phyloP scores from a whole-genome alignment of 1,140 invertebrate genomes.

The Brachionus plicatilis region DNA sequence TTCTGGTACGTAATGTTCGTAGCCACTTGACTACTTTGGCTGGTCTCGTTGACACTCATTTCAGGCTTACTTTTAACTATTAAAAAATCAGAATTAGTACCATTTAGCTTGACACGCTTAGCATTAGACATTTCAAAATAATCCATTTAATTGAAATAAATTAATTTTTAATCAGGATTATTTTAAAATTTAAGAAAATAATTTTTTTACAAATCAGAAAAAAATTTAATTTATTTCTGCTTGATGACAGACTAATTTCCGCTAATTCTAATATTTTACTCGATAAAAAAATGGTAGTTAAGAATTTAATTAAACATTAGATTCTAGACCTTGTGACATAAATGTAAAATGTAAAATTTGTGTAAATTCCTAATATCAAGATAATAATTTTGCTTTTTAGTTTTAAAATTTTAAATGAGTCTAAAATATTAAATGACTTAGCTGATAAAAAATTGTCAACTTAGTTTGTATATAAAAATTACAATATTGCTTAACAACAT shows the following conservation, averaged over 20 bases:
- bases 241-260: neutral
- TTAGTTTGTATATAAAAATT: too few species aligned
- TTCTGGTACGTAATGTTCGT: constrained; percentile 32
- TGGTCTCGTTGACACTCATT: neutral
- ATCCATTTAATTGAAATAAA: neutral
- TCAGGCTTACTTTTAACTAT: constrained; percentile 2
- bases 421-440: too few species aligned
- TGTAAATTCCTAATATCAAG: too few species aligned
- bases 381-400: too few species aligned
- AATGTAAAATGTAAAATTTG: too few species aligned
- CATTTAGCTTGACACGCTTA: neutral
- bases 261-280: neutral
- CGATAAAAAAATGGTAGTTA: neutral
- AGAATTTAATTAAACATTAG: neutral
- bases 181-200: neutral
- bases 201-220: neutral
- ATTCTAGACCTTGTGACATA: neutral
- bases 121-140: neutral
- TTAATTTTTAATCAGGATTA: neutral
- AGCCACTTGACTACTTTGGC: neutral
- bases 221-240: neutral
- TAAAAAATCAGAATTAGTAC: neutral
- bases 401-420: too few species aligned
- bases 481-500: neutral
- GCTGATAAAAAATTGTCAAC: too few species aligned